These are phyloP conservation scores for Machimus atricapillus DNA, from an alignment of 2,888 invertebrate species.

Conservation along the genomic window DNA sequence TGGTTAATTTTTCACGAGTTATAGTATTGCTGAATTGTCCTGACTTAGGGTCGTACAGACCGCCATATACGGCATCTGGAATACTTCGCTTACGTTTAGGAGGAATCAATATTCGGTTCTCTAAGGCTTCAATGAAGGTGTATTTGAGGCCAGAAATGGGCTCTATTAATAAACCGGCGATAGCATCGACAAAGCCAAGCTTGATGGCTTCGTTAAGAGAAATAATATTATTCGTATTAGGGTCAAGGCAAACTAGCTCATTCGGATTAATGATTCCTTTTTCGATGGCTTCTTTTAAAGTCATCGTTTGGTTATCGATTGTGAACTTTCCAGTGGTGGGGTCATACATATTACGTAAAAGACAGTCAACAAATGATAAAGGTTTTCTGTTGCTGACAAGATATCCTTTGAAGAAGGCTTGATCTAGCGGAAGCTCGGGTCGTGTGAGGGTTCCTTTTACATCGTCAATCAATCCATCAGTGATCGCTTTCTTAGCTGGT, in stretches of 20 bases:
- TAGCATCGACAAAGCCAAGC: conserved; percentile 77
- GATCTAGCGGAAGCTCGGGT: conserved; percentile 76
- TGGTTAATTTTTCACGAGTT: conserved; percentile 79
- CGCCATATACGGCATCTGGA: conserved; percentile 89
- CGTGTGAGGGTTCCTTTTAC: conserved; percentile 73
- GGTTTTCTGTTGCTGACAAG: conserved; percentile 80
- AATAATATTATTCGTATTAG: conserved; percentile 80
- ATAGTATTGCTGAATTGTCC: conserved; percentile 83
- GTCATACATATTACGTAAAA: conserved; percentile 82
- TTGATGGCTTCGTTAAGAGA: conserved; percentile 81
- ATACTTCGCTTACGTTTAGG: conserved; percentile 83
- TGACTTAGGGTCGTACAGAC: conserved; percentile 85
- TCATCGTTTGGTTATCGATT: conserved; percentile 73
- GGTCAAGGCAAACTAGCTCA: conserved; percentile 80
- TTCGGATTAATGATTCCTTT: conserved; percentile 78
- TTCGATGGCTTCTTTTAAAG: conserved; percentile 77
- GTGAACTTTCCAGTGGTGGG: conserved; percentile 75
- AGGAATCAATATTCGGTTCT: conserved; percentile 81
- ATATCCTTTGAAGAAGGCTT: conserved; percentile 82
- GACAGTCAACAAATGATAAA: conserved; percentile 81
- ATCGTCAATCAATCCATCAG: conserved; percentile 73
- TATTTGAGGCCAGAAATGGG: conserved; percentile 77
- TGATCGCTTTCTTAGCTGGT: conserved; percentile 74
- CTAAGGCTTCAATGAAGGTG: conserved; percentile 82
- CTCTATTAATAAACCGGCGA: conserved; percentile 80